Evolutionary conservation across 2,113 vertebrate genomes (phyloP).

Genomic region (Chelonoidis abingdonii): DNA sequence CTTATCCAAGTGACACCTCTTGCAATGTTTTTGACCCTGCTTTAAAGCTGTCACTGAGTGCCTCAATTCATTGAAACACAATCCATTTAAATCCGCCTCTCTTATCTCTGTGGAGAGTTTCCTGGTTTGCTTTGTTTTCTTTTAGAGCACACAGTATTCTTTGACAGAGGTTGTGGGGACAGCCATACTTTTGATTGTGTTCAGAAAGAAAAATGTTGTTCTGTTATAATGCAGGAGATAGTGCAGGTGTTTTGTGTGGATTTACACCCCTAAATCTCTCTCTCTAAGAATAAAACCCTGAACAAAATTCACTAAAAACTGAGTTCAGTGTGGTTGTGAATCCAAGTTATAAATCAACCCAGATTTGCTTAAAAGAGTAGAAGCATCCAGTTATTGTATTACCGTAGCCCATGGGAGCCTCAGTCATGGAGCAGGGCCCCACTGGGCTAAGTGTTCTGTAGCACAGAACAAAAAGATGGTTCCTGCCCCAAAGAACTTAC

Average conservation of each 20-base stretch:
- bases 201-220: constrained; percentile 44
- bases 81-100: constrained; percentile 70
- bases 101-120: constrained; percentile 76
- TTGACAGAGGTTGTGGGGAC: constrained; percentile 61
- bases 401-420: constrained; percentile 34
- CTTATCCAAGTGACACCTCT: constrained; percentile 69
- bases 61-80: constrained; percentile 72
- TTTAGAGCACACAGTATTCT: constrained; percentile 59
- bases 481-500: not conserved
- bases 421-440: not conserved
- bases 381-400: not conserved
- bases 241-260: constrained; percentile 2
- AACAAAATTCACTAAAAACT: not conserved
- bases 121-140: constrained; percentile 72
- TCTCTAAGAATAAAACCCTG: not conserved
- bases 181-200: constrained; percentile 55
- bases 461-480: constrained; percentile 13
- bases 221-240: not conserved
- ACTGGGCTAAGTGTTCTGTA: not conserved
- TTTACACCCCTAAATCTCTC: not conserved
- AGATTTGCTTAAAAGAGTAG: constrained; percentile 48
- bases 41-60: constrained; percentile 71
- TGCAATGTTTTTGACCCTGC: constrained; percentile 74
- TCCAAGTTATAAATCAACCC: not conserved
- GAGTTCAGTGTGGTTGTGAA: not conserved